Base-by-base conservation (phyloP, 2,113 vertebrate genomes). In the Monopterus albus region DNA sequence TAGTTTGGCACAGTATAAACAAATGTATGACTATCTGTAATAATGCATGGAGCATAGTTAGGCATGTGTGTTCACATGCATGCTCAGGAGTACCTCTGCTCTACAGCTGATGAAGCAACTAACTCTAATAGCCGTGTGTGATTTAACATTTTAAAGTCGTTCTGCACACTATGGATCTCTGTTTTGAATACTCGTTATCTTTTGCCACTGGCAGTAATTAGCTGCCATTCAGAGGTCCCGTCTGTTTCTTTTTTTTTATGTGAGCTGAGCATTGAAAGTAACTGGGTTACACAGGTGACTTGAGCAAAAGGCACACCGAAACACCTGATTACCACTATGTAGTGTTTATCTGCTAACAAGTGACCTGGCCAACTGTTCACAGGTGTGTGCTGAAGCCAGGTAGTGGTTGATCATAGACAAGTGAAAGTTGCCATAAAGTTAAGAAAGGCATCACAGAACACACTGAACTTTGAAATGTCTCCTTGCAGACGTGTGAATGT, bases 241-340 rank as follows among this genome's bases (percentile, higher is more conserved):
- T 10, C 39, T 35, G 23, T 21, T 18, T 39, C 3, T 17, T 49
- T 35, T 35, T 26, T 52, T 17, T 40, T 12, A 2, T 13, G 47
- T n/a, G n/a, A n/a, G n/a, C 38, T n/a, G 39, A 49, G 26, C 26
- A 12, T 62, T 9, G 5, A 68, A 38, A 55, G 31, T 47, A 42
- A 58, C 64, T 71, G 10, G 39, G 71, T 82, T 75, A 45, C 29
- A 58, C 78, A 66, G 75, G 52, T 84, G 81, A 86, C 25, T 49
- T 38, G 71, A 83, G 74, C 78, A 79, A 76, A 80, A 82, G 68
- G 69, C 40, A 7, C 33, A 11, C 55, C 45, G 57, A 75, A 78
- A 74, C 74, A 69, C 66, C 69, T 78, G 68, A 86, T 87, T 83
- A 83, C 45, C 43, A 35, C 65, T 43, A 47, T 42, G 40, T 13